These are phyloP conservation scores for Lanistes nyassanus DNA, from an alignment of 1,140 invertebrate genomes.

Conservation along the genomic window DNA sequence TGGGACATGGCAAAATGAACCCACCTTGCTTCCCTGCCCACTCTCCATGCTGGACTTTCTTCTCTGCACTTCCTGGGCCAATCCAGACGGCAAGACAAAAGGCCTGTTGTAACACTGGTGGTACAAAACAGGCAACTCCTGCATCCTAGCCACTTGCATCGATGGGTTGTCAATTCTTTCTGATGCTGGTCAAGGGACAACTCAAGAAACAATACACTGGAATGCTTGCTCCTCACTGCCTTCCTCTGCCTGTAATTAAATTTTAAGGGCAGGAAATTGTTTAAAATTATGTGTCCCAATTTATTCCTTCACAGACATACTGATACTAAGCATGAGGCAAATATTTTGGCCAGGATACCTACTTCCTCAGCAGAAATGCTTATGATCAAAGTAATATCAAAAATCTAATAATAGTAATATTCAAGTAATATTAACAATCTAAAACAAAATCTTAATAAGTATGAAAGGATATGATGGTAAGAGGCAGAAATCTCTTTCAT, in stretches of 20 bases:
- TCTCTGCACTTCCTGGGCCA: constrained; percentile 26
- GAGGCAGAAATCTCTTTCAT: constrained; percentile 44
- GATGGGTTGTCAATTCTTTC: constrained; percentile 44
- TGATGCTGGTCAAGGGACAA: constrained; percentile 31
- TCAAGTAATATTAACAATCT: not conserved
- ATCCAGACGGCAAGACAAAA: constrained; percentile 35
- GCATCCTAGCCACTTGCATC: constrained; percentile 38
- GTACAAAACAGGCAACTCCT: constrained; percentile 43
- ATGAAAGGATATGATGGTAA: constrained; percentile 47
- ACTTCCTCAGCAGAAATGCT: not conserved
- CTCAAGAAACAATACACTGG: not conserved
- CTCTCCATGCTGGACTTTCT: not conserved
- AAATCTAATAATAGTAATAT: not conserved
- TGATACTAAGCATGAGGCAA: too few relatives aligned
- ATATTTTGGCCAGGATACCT: too few relatives aligned
- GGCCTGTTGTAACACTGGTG: constrained; percentile 42
- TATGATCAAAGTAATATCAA: not conserved
- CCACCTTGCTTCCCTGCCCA: constrained; percentile 11
- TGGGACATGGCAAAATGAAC: too few relatives aligned
- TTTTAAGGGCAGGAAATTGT: not conserved
- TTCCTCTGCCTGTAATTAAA: not conserved
- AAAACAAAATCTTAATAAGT: not conserved
- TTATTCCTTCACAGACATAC: not conserved
- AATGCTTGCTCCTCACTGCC: not conserved
- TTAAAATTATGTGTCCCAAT: not conserved